phyloP scores from a whole-genome alignment of 2,797 vertebrate species.

The Bradypus variegatus region DNA sequence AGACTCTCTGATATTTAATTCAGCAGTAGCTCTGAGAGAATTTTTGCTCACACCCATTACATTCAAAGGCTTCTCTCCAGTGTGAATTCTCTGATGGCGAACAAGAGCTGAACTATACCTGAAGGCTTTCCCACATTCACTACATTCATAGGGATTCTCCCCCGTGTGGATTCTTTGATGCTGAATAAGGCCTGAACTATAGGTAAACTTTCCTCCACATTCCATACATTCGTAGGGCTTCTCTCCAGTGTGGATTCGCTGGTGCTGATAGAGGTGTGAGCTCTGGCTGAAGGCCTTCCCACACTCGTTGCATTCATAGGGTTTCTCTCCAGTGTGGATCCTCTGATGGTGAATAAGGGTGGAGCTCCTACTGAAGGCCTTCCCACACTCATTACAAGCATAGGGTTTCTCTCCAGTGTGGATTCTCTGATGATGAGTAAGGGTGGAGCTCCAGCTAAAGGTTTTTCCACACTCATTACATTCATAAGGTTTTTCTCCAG shows the following conservation, averaged over 20 bases:
- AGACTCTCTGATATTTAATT: constrained; percentile 51
- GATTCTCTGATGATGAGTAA: constrained; percentile 67
- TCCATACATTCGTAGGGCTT: constrained; percentile 67
- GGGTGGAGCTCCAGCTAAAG: constrained; percentile 68
- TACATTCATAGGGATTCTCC: constrained; percentile 69
- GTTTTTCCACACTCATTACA: constrained; percentile 66
- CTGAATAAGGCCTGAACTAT: constrained; percentile 67
- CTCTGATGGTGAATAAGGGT: constrained; percentile 68
- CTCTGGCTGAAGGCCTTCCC: constrained; percentile 69
- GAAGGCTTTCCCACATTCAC: constrained; percentile 67
- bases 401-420: constrained; percentile 69
- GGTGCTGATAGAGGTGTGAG: constrained; percentile 67
- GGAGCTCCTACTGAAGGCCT: constrained; percentile 67
- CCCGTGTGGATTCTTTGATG: constrained; percentile 68
- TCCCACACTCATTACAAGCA: constrained; percentile 66
- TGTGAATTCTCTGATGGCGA: constrained; percentile 68
- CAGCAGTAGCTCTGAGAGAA: constrained; percentile 55
- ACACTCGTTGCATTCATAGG: constrained; percentile 63
- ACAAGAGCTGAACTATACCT: constrained; percentile 67
- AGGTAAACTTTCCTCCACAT: constrained; percentile 65
- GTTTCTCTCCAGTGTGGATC: constrained; percentile 66
- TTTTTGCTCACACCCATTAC: constrained; percentile 53
- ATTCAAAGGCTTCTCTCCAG: constrained; percentile 69
- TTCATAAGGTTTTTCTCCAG: constrained; percentile 68
- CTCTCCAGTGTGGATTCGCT: constrained; percentile 68